Evolutionary conservation across 1,140 invertebrate genomes (phyloP).

Genomic region (Euschistus heros): DNA sequence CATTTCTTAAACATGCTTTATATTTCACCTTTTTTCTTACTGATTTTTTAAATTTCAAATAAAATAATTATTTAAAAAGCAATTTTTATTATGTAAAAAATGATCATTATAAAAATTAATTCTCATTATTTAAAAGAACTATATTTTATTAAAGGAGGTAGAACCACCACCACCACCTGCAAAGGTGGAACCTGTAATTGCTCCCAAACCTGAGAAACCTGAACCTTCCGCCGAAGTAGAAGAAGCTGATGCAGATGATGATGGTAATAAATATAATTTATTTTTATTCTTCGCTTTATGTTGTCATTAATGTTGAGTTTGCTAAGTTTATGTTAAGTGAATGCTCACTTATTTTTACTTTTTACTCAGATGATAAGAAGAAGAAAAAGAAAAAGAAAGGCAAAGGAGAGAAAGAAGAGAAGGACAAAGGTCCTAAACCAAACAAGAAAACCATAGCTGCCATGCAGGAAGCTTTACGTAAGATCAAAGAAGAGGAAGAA

Average conservation of each 20-base stretch:
- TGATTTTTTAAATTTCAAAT: no score
- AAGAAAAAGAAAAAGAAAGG: constrained; percentile 37
- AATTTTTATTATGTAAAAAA: no score
- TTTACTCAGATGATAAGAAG: constrained; percentile 36
- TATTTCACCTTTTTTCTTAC: no score
- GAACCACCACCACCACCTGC: not conserved
- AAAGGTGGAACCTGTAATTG: not conserved
- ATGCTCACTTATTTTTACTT: not conserved
- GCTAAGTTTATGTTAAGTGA: not conserved
- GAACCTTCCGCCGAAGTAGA: not conserved
- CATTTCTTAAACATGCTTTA: no score
- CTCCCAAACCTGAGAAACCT: not conserved
- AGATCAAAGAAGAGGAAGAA: constrained; percentile 85
- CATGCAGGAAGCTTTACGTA: constrained; percentile 80
- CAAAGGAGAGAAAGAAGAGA: constrained; percentile 41
- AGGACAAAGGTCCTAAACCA: constrained; percentile 45
- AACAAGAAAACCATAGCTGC: constrained; percentile 57
- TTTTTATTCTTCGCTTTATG: not conserved
- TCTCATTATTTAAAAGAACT: no score
- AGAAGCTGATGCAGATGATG: not conserved
- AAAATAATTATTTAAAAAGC: no score
- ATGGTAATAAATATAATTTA: not conserved
- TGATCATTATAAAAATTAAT: no score
- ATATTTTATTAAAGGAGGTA: not conserved
- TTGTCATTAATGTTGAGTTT: not conserved